Conservation (phyloP, 2,113 vertebrate genomes). For the Istiophorus platypterus region DNA sequence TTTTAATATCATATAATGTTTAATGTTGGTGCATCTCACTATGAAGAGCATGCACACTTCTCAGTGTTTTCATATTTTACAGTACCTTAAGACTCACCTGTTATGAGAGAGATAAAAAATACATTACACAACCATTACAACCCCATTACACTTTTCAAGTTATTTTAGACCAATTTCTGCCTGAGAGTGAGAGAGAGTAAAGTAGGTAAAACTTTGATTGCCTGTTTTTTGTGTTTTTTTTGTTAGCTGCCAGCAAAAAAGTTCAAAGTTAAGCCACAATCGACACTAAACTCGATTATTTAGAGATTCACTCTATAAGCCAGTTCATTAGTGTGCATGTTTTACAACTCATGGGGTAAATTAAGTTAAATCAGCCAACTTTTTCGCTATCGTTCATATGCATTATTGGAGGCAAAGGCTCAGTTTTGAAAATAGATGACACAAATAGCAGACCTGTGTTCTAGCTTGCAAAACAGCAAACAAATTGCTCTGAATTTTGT, state of each 20-base stretch:
- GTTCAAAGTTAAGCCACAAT: not conserved
- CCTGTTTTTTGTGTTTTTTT: not conserved
- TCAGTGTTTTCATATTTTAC: not conserved
- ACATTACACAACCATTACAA: not conserved
- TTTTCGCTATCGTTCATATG: not conserved
- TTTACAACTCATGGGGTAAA: not conserved
- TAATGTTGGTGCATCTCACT: not conserved
- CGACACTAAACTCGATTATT: not conserved
- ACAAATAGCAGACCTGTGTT: conserved; percentile 1
- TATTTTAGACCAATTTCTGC: not conserved
- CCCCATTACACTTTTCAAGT: not conserved
- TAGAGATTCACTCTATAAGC: not conserved
- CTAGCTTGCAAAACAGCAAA: conserved; percentile 9
- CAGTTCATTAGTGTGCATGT: not conserved
- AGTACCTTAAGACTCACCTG: not conserved
- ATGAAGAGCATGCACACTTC: not conserved
- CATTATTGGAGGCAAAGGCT: not conserved
- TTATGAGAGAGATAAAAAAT: not conserved
- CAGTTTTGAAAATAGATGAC: not conserved
- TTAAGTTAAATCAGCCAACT: not conserved
- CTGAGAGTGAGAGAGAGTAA: conserved; percentile 1
- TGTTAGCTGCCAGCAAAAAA: conserved; percentile 3
- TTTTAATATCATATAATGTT: not conserved
- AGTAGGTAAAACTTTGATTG: conserved; percentile 6
- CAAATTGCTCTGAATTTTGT: not conserved